Percentiles rank a stretch among this genome's conserved stretches.
phyloP scores from a whole-genome alignment of 2,113 vertebrate species.

The Notiomystis cincta region DNA sequence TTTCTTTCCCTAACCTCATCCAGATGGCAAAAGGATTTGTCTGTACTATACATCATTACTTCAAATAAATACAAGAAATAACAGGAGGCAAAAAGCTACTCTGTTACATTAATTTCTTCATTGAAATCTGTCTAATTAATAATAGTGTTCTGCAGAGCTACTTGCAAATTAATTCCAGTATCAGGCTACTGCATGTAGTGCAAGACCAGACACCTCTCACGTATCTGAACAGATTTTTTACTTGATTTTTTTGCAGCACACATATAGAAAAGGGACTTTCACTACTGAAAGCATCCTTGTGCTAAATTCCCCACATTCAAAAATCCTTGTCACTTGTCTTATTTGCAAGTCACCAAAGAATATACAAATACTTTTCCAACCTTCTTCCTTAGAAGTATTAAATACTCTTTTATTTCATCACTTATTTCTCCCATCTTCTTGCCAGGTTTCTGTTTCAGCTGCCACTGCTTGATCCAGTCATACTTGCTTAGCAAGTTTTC shows the following conservation, averaged over 20 bases:
- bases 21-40: neutral
- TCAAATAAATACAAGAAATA: neutral
- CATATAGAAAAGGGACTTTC: neutral
- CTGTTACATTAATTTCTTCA: neutral
- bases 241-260: neutral
- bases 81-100: neutral
- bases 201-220: neutral
- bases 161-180: neutral
- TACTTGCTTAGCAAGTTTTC: conserved; percentile 79
- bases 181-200: neutral
- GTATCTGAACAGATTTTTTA: neutral
- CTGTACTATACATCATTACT: neutral
- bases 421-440: conserved; percentile 66
- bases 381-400: conserved; percentile 83
- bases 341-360: neutral
- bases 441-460: conserved; percentile 71
- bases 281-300: neutral
- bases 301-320: neutral
- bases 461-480: conserved; percentile 85
- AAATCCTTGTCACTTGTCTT: neutral
- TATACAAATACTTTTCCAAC: conserved; percentile 55
- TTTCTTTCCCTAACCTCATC: neutral
- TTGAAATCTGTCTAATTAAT: neutral
- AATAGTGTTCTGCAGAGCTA: neutral
- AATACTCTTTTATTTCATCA: conserved; percentile 75